Evolutionary conservation across 1,140 invertebrate genomes (phyloP).

Genomic region (Asobara japonica): DNA sequence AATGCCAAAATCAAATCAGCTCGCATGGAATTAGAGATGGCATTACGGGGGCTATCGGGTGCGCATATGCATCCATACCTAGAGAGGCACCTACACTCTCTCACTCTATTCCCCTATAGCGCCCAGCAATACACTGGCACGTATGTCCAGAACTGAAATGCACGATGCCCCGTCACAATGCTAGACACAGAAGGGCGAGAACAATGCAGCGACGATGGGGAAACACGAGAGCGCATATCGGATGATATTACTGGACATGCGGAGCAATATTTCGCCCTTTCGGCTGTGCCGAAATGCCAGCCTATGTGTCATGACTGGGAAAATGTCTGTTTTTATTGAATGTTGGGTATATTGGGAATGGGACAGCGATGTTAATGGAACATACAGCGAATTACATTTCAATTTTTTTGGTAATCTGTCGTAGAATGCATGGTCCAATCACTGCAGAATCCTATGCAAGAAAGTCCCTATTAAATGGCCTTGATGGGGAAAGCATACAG

Average conservation of each 20-base stretch:
- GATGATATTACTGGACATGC: slow-evolving; percentile 59
- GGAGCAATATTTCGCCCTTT: slow-evolving; percentile 2
- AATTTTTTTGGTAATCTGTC: no score
- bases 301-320: background rate
- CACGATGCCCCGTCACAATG: slow-evolving; percentile 55
- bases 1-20: slow-evolving; percentile 67
- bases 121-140: background rate
- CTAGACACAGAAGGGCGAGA: slow-evolving; percentile 56
- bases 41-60: slow-evolving; percentile 62
- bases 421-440: no score
- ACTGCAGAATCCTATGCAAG: no score
- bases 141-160: slow-evolving; percentile 3
- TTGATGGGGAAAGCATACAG: no score
- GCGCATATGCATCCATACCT: slow-evolving; percentile 57
- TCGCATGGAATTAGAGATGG: slow-evolving; percentile 65
- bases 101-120: background rate
- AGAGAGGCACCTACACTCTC: background rate
- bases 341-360: no score
- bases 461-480: no score
- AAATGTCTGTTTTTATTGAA: background rate
- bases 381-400: no score
- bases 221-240: slow-evolving; percentile 60
- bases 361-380: no score
- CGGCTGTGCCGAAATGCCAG: background rate
- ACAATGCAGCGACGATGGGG: slow-evolving; percentile 56